Conservation (phyloP, 2,888 invertebrate genomes). For the Pristionchus maxplancki region DNA sequence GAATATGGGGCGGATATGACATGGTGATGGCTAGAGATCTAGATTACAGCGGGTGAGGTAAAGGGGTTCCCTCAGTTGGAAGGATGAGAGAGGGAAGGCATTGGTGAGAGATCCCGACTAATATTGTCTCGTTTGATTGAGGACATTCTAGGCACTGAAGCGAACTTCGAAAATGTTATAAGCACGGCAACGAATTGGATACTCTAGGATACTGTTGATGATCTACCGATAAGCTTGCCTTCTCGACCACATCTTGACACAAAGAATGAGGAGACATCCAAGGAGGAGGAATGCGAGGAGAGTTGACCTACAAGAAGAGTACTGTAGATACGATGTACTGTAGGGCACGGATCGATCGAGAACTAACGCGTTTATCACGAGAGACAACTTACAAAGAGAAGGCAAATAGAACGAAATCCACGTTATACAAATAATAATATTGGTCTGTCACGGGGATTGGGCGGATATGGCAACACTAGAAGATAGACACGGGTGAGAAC, state of each 20-base stretch:
- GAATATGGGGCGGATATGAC: slow-evolving; percentile 1
- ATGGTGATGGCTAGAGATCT: not conserved
- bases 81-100: not conserved
- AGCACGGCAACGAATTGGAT: not conserved
- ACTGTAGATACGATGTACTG: not conserved
- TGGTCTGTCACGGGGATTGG: slow-evolving; percentile 10
- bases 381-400: not conserved
- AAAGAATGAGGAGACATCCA: slow-evolving; percentile 36
- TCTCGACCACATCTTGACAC: slow-evolving; percentile 25
- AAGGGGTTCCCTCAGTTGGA: not conserved
- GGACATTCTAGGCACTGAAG: not conserved
- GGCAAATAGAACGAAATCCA: not conserved
- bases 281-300: slow-evolving; percentile 16
- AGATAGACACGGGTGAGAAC: slow-evolving; percentile 7
- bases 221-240: not conserved
- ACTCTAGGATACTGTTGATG: not conserved
- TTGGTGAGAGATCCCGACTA: not conserved
- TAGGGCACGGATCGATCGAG: not conserved
- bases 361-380: slow-evolving; percentile 25
- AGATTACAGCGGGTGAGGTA: not conserved
- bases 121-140: not conserved
- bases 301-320: not conserved
- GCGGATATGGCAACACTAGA: slow-evolving; percentile 20
- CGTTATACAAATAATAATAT: slow-evolving; percentile 5
- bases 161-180: not conserved